phyloP scores from a whole-genome alignment of 2,797 vertebrate species.

The Tapirus indicus region DNA sequence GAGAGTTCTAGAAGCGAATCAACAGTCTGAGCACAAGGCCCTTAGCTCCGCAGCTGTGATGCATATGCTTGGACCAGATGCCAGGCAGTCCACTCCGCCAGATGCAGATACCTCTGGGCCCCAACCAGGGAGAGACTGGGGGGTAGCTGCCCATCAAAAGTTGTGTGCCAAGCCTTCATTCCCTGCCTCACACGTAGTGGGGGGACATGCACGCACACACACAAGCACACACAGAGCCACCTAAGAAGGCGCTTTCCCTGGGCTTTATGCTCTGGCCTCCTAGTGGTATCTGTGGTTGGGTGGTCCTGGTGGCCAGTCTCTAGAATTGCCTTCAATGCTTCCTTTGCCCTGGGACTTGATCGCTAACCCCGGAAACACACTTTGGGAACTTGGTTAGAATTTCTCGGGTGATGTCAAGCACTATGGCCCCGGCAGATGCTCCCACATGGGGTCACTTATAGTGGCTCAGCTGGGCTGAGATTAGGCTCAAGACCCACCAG shows the following conservation, averaged over 20 bases:
- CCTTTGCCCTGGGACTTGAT: not conserved
- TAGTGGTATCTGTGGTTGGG: not conserved
- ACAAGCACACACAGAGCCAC: not conserved
- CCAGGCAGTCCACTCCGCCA: not conserved
- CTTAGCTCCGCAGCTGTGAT: not conserved
- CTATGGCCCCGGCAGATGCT: slow-evolving; percentile 64
- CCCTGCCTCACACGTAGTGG: not conserved
- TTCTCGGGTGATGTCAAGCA: not conserved
- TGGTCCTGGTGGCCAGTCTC: not conserved
- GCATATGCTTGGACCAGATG: not conserved
- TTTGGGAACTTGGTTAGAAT: not conserved
- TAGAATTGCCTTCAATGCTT: not conserved
- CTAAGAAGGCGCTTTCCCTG: not conserved
- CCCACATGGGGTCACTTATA: not conserved
- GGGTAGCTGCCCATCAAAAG: not conserved
- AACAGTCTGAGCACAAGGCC: not conserved
- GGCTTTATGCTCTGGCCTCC: not conserved
- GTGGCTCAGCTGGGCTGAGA: not conserved
- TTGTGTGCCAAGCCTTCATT: not conserved
- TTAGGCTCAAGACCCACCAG: slow-evolving; percentile 70
- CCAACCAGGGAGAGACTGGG: not conserved
- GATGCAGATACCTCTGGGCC: not conserved
- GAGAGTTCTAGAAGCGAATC: not conserved
- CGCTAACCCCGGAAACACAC: not conserved
- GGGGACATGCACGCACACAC: not conserved